phyloP scores from a whole-genome alignment of 2,888 invertebrate species.

The Phortica okadai region DNA sequence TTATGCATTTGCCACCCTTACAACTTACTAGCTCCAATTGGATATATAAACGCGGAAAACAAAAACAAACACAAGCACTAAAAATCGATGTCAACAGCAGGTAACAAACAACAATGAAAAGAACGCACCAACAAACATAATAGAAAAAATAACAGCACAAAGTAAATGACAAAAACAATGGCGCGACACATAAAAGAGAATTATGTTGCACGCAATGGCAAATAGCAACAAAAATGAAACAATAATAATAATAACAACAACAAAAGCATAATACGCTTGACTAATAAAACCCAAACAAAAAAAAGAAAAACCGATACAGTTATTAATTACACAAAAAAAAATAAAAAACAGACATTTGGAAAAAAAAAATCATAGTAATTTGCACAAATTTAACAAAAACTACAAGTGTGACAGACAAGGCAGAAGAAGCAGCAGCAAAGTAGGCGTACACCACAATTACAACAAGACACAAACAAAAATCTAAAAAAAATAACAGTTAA shows the following conservation, averaged over 20 bases:
- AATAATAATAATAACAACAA: not conserved
- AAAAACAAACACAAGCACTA: not conserved
- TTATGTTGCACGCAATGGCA: constrained; percentile 18
- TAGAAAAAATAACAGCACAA: not conserved
- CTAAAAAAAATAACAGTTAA: not conserved
- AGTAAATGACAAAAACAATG: not conserved
- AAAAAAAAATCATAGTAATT: not conserved
- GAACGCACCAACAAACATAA: not conserved
- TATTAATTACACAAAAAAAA: constrained; percentile 7
- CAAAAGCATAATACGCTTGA: not conserved
- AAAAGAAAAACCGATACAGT: not conserved
- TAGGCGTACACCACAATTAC: constrained; percentile 17
- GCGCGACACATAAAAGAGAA: not conserved
- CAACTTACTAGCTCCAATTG: not conserved
- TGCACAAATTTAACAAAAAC: not conserved
- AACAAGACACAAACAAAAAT: not conserved
- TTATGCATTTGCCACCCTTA: not conserved
- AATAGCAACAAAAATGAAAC: not conserved
- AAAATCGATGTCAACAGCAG: constrained; percentile 25
- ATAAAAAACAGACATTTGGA: not conserved
- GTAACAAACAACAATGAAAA: constrained; percentile 9
- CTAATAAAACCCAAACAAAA: not conserved
- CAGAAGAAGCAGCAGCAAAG: not conserved
- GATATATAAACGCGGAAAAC: not conserved
- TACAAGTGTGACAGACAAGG: not conserved